Evolutionary conservation across 1,140 invertebrate species (phyloP).

Genomic region (Coptotermes formosanus): DNA sequence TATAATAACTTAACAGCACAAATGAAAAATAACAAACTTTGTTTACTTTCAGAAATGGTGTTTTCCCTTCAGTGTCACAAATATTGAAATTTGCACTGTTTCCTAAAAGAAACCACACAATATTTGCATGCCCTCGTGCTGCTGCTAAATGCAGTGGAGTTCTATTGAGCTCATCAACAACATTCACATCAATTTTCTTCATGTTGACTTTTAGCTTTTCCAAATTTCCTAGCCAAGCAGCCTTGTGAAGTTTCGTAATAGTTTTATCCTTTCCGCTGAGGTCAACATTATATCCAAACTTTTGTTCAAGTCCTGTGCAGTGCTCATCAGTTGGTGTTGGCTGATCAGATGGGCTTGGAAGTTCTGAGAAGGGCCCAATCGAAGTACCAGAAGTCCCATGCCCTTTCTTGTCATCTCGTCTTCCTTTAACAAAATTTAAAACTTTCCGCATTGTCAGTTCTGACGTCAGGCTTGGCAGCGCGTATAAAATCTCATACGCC

Average conservation of each 20-base stretch:
- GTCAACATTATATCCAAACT: conserved; percentile 41
- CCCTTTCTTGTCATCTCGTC: conserved; percentile 40
- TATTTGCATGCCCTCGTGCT: conserved; percentile 42
- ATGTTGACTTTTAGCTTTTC: conserved; percentile 41
- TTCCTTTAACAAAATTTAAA: conserved; percentile 44
- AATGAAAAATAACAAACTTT: neutral
- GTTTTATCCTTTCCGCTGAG: conserved; percentile 42
- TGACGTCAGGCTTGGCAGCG: neutral
- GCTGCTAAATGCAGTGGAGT: conserved; percentile 44
- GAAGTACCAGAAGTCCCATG: conserved; percentile 35
- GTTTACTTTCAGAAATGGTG: conserved; percentile 44
- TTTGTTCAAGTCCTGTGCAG: conserved; percentile 37
- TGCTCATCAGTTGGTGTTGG: conserved; percentile 40
- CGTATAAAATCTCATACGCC: neutral
- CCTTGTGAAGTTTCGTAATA: conserved; percentile 43
- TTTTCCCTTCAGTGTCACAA: conserved; percentile 42
- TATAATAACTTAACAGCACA: neutral
- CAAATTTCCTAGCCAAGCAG: conserved; percentile 43
- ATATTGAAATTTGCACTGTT: conserved; percentile 42
- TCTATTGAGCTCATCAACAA: conserved; percentile 39
- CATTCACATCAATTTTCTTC: conserved; percentile 42
- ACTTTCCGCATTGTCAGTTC: conserved; percentile 42
- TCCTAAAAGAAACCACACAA: conserved; percentile 42
- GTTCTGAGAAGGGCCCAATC: conserved; percentile 37
- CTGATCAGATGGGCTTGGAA: conserved; percentile 37